Percentiles rank a stretch among this genome's conserved stretches.
Evolutionary conservation across 1,140 invertebrate species (phyloP).

Genomic region (Caerostris darwini): DNA sequence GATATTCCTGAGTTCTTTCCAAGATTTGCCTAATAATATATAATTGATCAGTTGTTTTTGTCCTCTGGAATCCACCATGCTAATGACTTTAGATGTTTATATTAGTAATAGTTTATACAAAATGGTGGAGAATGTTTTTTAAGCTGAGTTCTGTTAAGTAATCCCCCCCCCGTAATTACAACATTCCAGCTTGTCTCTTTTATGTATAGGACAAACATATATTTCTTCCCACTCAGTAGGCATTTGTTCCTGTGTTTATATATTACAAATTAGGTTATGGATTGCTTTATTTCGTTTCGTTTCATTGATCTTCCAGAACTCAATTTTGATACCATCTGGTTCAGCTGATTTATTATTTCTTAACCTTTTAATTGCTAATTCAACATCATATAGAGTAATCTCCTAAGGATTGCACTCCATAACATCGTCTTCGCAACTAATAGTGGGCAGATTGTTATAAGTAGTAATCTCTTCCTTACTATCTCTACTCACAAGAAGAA

Average conservation of each 20-base stretch:
- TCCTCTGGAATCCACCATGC: constrained; percentile 50
- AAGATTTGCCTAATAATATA: constrained; percentile 54
- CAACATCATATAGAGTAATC: background rate
- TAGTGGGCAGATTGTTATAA: constrained; percentile 9
- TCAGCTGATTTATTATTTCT: background rate
- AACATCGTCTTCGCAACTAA: background rate
- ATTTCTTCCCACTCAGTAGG: constrained; percentile 48
- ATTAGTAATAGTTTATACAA: too few relatives aligned
- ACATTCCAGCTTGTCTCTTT: too few relatives aligned
- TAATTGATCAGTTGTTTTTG: too few relatives aligned
- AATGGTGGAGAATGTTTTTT: too few relatives aligned
- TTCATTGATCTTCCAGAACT: constrained; percentile 41
- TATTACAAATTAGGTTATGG: background rate
- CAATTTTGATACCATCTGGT: background rate
- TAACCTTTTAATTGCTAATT: constrained; percentile 2
- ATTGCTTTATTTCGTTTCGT: constrained; percentile 7
- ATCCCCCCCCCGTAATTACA: too few relatives aligned
- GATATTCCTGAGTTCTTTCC: constrained; percentile 61
- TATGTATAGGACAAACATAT: constrained; percentile 28
- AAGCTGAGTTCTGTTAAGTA: too few relatives aligned
- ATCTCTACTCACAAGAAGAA: background rate
- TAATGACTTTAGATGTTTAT: too few relatives aligned
- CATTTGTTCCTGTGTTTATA: constrained; percentile 28
- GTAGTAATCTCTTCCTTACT: background rate
- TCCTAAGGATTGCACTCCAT: background rate